Conservation (phyloP, 2,888 invertebrate genomes). For the Noctua pronuba region DNA sequence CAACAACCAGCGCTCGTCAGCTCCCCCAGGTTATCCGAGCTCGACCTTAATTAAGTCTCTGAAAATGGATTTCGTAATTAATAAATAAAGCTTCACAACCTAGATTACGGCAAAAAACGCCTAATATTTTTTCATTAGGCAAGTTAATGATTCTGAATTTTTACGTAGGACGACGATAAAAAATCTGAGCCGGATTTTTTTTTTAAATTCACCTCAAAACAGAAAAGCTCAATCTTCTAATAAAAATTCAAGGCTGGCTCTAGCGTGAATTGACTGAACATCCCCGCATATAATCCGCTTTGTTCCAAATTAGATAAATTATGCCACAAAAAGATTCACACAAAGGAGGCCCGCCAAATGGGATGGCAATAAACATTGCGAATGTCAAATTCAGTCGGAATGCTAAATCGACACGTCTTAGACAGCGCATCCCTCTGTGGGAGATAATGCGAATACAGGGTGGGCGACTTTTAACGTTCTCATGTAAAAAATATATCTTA, state of each 20-base stretch:
- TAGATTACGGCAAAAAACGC: conserved; percentile 49
- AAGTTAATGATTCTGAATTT: conserved; percentile 51
- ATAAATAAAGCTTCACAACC: conserved; percentile 51
- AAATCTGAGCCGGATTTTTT: conserved; percentile 22
- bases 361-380: conserved; percentile 84
- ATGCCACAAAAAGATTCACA: conserved; percentile 83
- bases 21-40: conserved; percentile 32
- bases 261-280: conserved; percentile 73
- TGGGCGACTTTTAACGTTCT: conserved; percentile 49
- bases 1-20: conserved; percentile 10
- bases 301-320: conserved; percentile 88
- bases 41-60: conserved; percentile 61
- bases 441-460: conserved; percentile 60
- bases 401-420: conserved; percentile 82
- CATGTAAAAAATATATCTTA: conserved; percentile 35
- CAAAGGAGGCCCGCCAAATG: conserved; percentile 80
- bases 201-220: conserved; percentile 47
- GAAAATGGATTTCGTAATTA: conserved; percentile 62
- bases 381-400: conserved; percentile 85
- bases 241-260: conserved; percentile 64
- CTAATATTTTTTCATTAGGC: conserved; percentile 49
- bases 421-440: conserved; percentile 69
- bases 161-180: conserved; percentile 24
- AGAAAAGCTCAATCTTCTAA: conserved; percentile 56
- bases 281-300: conserved; percentile 80